Evolutionary conservation across 2,113 vertebrate species (phyloP), one percentile per base, ranked within the genome.

Genomic region (Ondatra zibethicus): DNA sequence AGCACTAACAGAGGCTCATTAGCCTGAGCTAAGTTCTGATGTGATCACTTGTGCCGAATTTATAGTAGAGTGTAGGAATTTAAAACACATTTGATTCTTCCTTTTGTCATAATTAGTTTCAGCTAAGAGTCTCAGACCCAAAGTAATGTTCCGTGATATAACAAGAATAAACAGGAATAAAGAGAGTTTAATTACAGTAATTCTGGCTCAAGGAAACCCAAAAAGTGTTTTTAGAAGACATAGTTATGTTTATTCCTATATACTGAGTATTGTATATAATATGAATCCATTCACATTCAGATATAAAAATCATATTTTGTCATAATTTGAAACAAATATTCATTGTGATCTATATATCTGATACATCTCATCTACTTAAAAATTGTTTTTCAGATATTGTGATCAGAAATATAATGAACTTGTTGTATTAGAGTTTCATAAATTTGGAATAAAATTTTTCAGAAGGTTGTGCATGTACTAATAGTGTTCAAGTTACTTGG

Each of bases 21-120:
- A 88, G 14, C 33, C 10, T 52, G 14, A 2, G 47, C 55, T 82
- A 45, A 77, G 36, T 89, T 94, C 58, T 70, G 27, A 21, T 77
- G 12, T 93, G 58, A 87, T 66, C 39, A 76, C 2, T 50, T 47
- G 5, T 55, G 9, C 36, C 90, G 58, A 84, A 29, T 21, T 68
- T 88, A 85, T 76, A 12, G 33, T 68, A 27, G 52, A 70, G 6
- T 84, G 11, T 47, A 55, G 55, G n/a, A 92, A 75, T 25, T 86
- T 85, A 73, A 94, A 89, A 80, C 7, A 61, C 23, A 82, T 92
- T 84, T 45, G 6, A 47, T 72, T 93, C 23, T 93, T 92, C 9
- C 63, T 90, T 95, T 72, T 45, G 42, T 96, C 12, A 92, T 93
- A 96, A 87, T 94, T 87, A 61, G 14, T 78, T 72, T 21, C 7